Evolutionary conservation across 2,888 invertebrate genomes (phyloP).

Genomic region (Lycophotia porphyrea): DNA sequence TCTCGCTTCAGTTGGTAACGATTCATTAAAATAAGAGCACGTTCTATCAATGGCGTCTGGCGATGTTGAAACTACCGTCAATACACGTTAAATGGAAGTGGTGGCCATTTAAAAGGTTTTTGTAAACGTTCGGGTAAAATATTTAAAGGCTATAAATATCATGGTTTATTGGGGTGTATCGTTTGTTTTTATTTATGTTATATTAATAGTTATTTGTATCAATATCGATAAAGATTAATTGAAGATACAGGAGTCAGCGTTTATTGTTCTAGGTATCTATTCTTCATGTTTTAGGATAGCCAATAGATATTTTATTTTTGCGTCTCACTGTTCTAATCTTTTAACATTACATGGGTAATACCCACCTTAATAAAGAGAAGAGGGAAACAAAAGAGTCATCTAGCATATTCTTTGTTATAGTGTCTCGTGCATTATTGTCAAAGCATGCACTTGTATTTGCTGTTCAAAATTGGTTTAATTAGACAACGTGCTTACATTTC

Average conservation of each 20-base stretch:
- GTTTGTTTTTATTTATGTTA: conserved; percentile 4
- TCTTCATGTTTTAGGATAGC: not conserved
- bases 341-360: not conserved
- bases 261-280: conserved; percentile 15
- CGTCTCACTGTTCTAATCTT: conserved; percentile 7
- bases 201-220: not conserved
- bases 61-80: conserved; percentile 30
- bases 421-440: not conserved
- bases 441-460: not conserved
- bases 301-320: conserved; percentile 15
- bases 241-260: not conserved
- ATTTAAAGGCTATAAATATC: conserved; percentile 16
- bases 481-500: not conserved
- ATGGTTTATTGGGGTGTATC: not conserved
- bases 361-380: not conserved
- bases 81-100: conserved; percentile 27
- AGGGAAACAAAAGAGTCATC: not conserved
- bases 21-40: conserved; percentile 59
- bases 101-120: conserved; percentile 30
- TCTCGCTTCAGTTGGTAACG: conserved; percentile 48
- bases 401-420: not conserved
- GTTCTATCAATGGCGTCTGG: conserved; percentile 48
- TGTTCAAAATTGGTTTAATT: not conserved
- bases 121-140: conserved; percentile 8
- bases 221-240: conserved; percentile 7